A percentile compares a stretch with the other conserved stretches of the same genome.
phyloP scores from a whole-genome alignment of 2,797 vertebrate genomes.

The Acanthurus lineatus region DNA sequence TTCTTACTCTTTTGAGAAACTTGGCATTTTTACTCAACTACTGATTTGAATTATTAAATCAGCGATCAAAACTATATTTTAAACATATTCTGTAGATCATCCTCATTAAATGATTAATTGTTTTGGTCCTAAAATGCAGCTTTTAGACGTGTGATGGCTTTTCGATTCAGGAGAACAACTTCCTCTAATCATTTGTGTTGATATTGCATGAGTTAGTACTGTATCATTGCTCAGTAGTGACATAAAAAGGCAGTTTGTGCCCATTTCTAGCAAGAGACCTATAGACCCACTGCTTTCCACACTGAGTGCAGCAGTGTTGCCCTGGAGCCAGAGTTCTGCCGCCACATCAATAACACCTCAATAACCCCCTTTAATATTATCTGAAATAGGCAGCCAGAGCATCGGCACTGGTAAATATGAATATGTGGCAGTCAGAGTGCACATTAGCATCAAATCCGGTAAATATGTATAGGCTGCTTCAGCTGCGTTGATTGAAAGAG shows the following conservation, averaged over 20 bases:
- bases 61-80: too few species aligned
- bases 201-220: background rate
- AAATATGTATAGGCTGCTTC: slow-evolving; percentile 58
- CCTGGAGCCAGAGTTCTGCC: slow-evolving; percentile 59
- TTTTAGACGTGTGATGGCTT: background rate
- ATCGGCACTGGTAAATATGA: slow-evolving; percentile 57
- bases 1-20: background rate
- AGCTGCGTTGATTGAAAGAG: slow-evolving; percentile 57
- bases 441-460: slow-evolving; percentile 43
- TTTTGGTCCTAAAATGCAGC: background rate
- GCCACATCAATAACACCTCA: slow-evolving; percentile 73
- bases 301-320: slow-evolving; percentile 25
- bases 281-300: slow-evolving; percentile 20
- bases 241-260: slow-evolving; percentile 35
- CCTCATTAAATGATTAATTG: too few species aligned
- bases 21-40: background rate
- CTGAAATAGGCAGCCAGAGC: slow-evolving; percentile 53
- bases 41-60: background rate
- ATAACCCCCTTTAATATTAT: slow-evolving; percentile 66
- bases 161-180: background rate
- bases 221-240: slow-evolving; percentile 22
- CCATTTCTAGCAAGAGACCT: slow-evolving; percentile 21
- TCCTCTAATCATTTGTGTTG: background rate
- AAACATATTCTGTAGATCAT: background rate
- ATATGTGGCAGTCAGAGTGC: slow-evolving; percentile 40